Conservation (phyloP, 2,113 vertebrate species). For the Amphilophus citrinellus region DNA sequence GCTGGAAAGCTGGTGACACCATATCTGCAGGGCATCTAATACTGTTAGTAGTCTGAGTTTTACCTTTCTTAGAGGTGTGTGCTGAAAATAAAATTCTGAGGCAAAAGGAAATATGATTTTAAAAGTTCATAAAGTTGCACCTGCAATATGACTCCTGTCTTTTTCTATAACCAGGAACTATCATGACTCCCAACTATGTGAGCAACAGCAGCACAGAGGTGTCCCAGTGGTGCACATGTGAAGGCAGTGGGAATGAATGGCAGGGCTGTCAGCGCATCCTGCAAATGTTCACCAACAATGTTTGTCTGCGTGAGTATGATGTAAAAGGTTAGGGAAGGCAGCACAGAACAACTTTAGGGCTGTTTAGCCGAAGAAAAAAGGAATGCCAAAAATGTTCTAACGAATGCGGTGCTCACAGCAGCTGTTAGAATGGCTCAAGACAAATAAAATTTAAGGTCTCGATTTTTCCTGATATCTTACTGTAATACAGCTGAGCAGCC, state of each 20-base stretch:
- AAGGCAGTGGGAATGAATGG: slow-evolving; percentile 92
- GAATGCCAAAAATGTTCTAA: background rate
- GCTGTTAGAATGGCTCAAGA: background rate
- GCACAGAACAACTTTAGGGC: background rate
- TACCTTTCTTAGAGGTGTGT: slow-evolving; percentile 1
- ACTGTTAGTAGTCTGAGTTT: slow-evolving; percentile 13
- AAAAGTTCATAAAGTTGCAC: slow-evolving; percentile 15
- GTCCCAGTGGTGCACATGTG: slow-evolving; percentile 93
- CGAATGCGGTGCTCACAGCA: background rate
- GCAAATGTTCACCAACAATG: slow-evolving; percentile 88
- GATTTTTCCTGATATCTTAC: background rate
- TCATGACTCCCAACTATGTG: slow-evolving; percentile 96
- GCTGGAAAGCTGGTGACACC: slow-evolving; percentile 30
- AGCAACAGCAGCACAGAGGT: slow-evolving; percentile 89
- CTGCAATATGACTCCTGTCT: slow-evolving; percentile 8
- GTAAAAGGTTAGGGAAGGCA: background rate
- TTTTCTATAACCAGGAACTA: slow-evolving; percentile 83
- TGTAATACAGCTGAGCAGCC: background rate
- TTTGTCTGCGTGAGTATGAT: slow-evolving; percentile 90
- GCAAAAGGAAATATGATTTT: slow-evolving; percentile 16
- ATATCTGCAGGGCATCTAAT: slow-evolving; percentile 21
- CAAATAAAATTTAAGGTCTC: background rate
- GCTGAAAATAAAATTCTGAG: slow-evolving; percentile 24
- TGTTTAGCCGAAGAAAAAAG: background rate
- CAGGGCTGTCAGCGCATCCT: slow-evolving; percentile 90